Evolutionary conservation across 1,140 invertebrate species (phyloP), one percentile per base, ranked within the genome.

Genomic region (Heterodera carotae): DNA sequence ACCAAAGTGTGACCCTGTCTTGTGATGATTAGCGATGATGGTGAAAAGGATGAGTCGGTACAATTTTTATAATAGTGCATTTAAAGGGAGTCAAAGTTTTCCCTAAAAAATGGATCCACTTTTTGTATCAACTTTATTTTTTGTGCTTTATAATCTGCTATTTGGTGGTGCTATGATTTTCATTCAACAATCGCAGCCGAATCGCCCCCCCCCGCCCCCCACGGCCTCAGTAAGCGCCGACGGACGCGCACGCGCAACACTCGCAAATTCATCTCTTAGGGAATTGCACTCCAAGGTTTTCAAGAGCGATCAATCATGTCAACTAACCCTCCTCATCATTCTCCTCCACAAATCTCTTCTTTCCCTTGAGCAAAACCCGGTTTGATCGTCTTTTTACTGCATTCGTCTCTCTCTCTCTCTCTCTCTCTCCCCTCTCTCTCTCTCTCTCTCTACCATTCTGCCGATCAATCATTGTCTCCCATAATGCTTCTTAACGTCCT

Each of bases 281-380:
- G 48, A 53, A 53, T 53, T 53, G 18, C 48, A 53, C 48, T 53
- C 48, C 12, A 18, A 22, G 48, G 48, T 18, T 53, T 53, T 53
- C 48, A 53, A 53, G 48, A 53, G 48, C 48, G 48, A 53, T 53
- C 48, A 53, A 53, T 53, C 48, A 53, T 53, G 48, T 53, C 48
- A 53, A 43, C 39, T 12, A 43, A 43, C 39, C 48, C 15, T 18
- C 4, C 48, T 53, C 18, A 10, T 18, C 48, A 4, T 22, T 0
- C 48, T 18, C 18, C 48, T 18, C 12, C 48, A 10, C 39, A 12
- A 43, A 43, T 8, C 39, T 12, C 39, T 43, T 43, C 39, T 12
- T 43, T 43, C 48, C 48, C 48, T 22, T 12, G 0, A 53, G 48
- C 48, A 53, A 53, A 53, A 53, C 48, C 48, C 48, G 48, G 22